Conservation (phyloP, 2,888 invertebrate species). For the Leucophenga montana region DNA sequence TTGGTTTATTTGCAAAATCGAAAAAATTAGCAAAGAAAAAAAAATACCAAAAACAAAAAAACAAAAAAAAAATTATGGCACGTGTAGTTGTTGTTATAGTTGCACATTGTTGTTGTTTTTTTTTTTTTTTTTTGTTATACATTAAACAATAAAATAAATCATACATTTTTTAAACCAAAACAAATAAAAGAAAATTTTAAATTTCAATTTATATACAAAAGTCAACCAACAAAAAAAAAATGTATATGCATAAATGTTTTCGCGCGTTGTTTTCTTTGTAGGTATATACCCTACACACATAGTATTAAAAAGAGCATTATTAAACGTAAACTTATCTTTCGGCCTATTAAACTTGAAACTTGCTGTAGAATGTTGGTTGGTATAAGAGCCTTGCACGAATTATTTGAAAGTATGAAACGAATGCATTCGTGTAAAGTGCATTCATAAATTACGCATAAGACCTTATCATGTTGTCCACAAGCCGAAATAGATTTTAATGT, state of each 20-base stretch:
- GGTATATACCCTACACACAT: no score
- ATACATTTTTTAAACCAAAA: constrained; percentile 3
- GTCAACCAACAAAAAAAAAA: not conserved
- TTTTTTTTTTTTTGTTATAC: constrained; percentile 2
- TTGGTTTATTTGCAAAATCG: constrained; percentile 13
- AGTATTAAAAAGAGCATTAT: no score
- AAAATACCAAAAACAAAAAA: not conserved
- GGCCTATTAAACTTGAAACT: no score
- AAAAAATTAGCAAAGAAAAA: constrained; percentile 9
- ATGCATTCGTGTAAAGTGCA: no score
- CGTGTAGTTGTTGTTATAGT: constrained; percentile 15
- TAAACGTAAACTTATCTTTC: not conserved
- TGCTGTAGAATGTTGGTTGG: not conserved
- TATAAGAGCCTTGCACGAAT: no score
- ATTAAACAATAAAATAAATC: not conserved
- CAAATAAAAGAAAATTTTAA: not conserved
- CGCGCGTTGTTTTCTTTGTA: no score
- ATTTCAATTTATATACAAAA: not conserved
- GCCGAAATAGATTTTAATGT: no score
- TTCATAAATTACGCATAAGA: no score
- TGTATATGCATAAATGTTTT: not conserved
- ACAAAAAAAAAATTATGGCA: not conserved
- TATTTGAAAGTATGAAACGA: no score
- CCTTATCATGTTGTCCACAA: no score
- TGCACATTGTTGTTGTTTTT: constrained; percentile 1